phyloP scores from a whole-genome alignment of 2,113 vertebrate genomes.

The Trinectes maculatus region DNA sequence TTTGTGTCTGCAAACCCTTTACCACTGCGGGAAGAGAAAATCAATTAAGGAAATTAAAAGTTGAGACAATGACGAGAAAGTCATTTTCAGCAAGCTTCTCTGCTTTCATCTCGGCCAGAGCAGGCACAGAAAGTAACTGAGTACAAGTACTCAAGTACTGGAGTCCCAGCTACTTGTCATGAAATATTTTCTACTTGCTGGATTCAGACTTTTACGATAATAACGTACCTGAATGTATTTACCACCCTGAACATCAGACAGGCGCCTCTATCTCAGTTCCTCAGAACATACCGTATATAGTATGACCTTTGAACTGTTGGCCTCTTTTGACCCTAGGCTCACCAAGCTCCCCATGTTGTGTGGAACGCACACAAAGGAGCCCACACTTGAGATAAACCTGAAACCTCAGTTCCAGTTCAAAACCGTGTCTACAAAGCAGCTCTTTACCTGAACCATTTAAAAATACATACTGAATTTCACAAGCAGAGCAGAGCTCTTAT shows the following conservation, averaged over 20 bases:
- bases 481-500: background rate
- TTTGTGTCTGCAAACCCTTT: constrained; percentile 74
- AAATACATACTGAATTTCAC: constrained; percentile 4
- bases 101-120: constrained; percentile 49
- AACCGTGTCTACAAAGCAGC: background rate
- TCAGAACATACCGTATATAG: constrained; percentile 39
- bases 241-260: constrained; percentile 41
- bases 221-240: background rate
- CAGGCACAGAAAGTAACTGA: background rate
- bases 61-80: constrained; percentile 71
- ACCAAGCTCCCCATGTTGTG: constrained; percentile 42
- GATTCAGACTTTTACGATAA: background rate
- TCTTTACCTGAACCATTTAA: background rate
- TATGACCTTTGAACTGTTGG: constrained; percentile 55
- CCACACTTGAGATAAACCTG: constrained; percentile 14
- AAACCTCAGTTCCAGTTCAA: background rate
- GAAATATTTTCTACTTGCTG: background rate
- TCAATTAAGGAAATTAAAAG: constrained; percentile 82
- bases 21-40: constrained; percentile 68
- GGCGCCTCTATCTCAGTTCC: constrained; percentile 25
- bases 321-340: constrained; percentile 10
- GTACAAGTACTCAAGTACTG: background rate
- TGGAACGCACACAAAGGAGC: constrained; percentile 8
- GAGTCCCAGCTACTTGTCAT: background rate
- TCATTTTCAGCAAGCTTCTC: constrained; percentile 53